Evolutionary conservation across 2,888 invertebrate genomes (phyloP).

Genomic region (Oscheius sp.): DNA sequence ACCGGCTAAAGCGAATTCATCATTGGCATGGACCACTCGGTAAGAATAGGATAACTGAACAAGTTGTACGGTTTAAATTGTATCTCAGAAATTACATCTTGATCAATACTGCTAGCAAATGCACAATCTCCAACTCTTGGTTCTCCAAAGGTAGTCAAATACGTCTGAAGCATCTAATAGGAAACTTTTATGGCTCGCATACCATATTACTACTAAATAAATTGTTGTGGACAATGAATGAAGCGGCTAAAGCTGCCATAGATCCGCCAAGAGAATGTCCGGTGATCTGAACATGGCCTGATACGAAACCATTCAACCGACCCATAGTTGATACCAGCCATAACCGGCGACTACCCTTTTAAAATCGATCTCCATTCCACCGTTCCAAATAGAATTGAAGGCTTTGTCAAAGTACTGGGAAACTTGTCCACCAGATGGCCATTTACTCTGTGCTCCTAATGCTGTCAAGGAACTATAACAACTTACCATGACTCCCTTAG

Average conservation of each 20-base stretch:
- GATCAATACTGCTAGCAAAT: slow-evolving; percentile 54
- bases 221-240: slow-evolving; percentile 27
- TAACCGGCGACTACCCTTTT: slow-evolving; percentile 44
- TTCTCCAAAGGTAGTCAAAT: slow-evolving; percentile 61
- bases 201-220: slow-evolving; percentile 38
- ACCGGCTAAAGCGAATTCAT: slow-evolving; percentile 54
- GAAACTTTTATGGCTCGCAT: slow-evolving; percentile 4
- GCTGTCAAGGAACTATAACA: too few relatives aligned
- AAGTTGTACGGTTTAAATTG: not conserved
- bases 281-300: slow-evolving; percentile 17
- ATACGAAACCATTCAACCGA: slow-evolving; percentile 15
- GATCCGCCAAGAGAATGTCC: slow-evolving; percentile 62
- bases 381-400: slow-evolving; percentile 54
- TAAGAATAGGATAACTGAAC: slow-evolving; percentile 30
- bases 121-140: slow-evolving; percentile 57
- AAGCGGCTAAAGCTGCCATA: slow-evolving; percentile 60
- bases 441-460: slow-evolving; percentile 40
- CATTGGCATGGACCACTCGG: slow-evolving; percentile 57
- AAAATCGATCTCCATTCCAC: slow-evolving; percentile 53
- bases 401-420: slow-evolving; percentile 59
- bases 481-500: slow-evolving; percentile 44
- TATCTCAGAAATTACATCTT: slow-evolving; percentile 35
- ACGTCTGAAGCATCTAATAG: slow-evolving; percentile 44
- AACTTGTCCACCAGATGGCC: slow-evolving; percentile 57
- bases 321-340: slow-evolving; percentile 56